A percentile compares a stretch with the other conserved stretches of the same genome.
Conservation (phyloP, 2,797 vertebrate species). For the Lerista edwardsae region DNA sequence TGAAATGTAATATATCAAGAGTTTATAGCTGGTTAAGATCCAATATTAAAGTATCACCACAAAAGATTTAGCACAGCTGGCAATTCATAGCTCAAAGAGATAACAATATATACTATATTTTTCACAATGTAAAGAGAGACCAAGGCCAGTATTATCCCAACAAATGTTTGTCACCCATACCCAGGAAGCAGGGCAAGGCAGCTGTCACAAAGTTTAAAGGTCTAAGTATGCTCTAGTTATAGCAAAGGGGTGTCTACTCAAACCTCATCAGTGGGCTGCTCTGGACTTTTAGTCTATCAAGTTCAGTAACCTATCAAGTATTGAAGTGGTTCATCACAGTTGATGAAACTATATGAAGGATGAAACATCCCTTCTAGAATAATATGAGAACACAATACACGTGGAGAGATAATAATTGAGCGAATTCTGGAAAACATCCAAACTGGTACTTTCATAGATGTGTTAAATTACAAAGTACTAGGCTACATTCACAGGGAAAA, state of each 20-base stretch:
- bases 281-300: neutral
- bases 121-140: conserved; percentile 1
- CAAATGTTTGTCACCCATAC: conserved; percentile 9
- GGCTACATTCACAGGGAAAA: neutral
- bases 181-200: neutral
- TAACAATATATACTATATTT: conserved; percentile 20
- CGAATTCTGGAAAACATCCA: neutral
- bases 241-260: conserved; percentile 3
- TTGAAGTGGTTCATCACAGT: neutral
- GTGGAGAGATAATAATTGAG: neutral
- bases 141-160: conserved; percentile 21
- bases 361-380: neutral
- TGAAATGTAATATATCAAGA: neutral
- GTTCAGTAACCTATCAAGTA: neutral
- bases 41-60: neutral
- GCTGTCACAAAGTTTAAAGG: conserved; percentile 23
- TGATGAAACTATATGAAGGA: neutral
- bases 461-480: neutral
- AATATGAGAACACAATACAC: neutral
- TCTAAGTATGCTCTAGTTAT: conserved; percentile 8
- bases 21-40: neutral
- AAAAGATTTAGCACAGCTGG: conserved; percentile 4
- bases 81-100: conserved; percentile 12
- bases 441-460: neutral
- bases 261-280: neutral